These are phyloP conservation scores for Bujurquina vittata DNA, from an alignment of 2,113 vertebrate genomes.

Conservation along the genomic window DNA sequence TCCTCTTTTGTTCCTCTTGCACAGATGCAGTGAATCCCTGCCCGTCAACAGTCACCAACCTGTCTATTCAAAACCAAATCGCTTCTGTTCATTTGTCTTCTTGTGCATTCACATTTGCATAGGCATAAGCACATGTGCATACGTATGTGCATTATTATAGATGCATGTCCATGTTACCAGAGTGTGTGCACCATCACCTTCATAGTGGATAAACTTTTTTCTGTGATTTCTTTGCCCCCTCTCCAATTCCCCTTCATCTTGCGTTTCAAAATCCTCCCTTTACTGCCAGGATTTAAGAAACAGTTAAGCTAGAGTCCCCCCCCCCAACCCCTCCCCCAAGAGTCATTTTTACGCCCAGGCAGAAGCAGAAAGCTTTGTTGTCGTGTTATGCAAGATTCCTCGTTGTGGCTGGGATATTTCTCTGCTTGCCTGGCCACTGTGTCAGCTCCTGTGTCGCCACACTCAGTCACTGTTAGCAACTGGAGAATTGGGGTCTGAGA, in stretches of 20 bases:
- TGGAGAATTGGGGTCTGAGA: conserved; percentile 48
- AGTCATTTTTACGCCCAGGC: conserved; percentile 23
- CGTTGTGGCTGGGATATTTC: conserved; percentile 30
- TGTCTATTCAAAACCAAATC: background rate
- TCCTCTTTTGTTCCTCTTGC: conserved; percentile 4
- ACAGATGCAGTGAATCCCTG: background rate
- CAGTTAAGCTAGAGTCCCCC: conserved; percentile 25
- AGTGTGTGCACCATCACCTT: background rate
- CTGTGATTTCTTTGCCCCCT: conserved; percentile 5
- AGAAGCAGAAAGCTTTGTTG: conserved; percentile 59
- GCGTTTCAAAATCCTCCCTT: conserved; percentile 24
- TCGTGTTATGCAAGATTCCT: conserved; percentile 61
- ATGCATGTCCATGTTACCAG: background rate
- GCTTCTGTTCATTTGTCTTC: conserved; percentile 3
- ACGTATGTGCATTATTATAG: background rate
- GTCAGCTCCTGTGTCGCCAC: conserved; percentile 38
- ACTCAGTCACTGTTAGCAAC: conserved; percentile 50
- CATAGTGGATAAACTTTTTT: conserved; percentile 16
- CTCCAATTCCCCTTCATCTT: background rate
- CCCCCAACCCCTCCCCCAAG: background rate
- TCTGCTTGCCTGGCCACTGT: conserved; percentile 41
- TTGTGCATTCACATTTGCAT: conserved; percentile 32
- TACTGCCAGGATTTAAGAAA: conserved; percentile 44
- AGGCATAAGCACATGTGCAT: background rate
- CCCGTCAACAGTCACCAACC: background rate